Evolutionary conservation across 2,113 vertebrate species (phyloP).

Genomic region (Struthidea cinerea): DNA sequence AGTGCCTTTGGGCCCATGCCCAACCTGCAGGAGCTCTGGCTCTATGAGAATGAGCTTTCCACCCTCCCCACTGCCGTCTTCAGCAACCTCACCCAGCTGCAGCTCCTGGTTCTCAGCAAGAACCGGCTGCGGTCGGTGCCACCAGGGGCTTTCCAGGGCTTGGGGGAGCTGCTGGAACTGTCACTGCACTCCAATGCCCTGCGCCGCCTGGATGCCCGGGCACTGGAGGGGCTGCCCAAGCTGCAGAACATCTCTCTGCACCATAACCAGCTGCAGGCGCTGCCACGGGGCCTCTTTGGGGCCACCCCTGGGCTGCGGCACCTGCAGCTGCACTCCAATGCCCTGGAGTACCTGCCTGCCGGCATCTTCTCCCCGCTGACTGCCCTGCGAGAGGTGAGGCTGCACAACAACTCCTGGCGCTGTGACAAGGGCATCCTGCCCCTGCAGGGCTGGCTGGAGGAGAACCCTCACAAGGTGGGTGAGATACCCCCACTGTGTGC

Average conservation of each 20-base stretch:
- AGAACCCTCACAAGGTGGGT: conserved; percentile 69
- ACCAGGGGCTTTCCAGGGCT: conserved; percentile 73
- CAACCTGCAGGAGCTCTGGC: conserved; percentile 81
- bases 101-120: conserved; percentile 83
- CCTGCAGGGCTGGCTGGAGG: conserved; percentile 79
- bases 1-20: conserved; percentile 81
- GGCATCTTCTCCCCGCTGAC: conserved; percentile 76
- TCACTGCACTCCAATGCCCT: conserved; percentile 86
- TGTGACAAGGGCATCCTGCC: conserved; percentile 83
- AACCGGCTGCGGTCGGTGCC: conserved; percentile 81
- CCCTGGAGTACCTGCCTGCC: conserved; percentile 75
- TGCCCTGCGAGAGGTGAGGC: conserved; percentile 69
- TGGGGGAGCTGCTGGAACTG: conserved; percentile 78
- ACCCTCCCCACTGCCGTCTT: conserved; percentile 77
- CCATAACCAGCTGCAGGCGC: conserved; percentile 77
- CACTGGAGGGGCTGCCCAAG: conserved; percentile 73
- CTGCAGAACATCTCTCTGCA: conserved; percentile 88
- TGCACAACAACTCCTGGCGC: conserved; percentile 88
- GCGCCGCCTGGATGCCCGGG: conserved; percentile 65
- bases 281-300: conserved; percentile 77
- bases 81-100: conserved; percentile 78
- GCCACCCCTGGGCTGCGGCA: conserved; percentile 64
- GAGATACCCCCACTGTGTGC: conserved; percentile 72
- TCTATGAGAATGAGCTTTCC: conserved; percentile 86
- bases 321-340: conserved; percentile 84